Evolutionary conservation across 2,888 invertebrate species (phyloP).

Genomic region (Hyposoter didymator): DNA sequence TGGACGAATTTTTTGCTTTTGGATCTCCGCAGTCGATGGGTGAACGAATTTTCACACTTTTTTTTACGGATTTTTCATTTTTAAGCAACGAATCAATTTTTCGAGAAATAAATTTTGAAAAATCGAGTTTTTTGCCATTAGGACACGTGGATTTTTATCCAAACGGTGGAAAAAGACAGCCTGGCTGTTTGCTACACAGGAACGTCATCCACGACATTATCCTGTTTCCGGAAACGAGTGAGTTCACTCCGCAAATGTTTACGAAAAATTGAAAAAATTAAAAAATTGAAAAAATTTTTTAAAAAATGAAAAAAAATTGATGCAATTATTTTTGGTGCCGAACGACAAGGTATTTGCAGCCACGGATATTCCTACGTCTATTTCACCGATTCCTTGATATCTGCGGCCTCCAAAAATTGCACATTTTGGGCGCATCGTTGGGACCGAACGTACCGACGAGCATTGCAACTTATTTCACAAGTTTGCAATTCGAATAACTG

Average conservation of each 20-base stretch:
- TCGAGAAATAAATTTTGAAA: neutral
- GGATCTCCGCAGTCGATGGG: constrained; percentile 87
- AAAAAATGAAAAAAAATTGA: constrained; percentile 75
- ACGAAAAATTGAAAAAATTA: neutral
- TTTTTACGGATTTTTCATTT: neutral
- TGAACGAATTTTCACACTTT: too few relatives aligned
- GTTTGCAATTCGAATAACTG: constrained; percentile 84
- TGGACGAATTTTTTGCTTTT: constrained; percentile 86
- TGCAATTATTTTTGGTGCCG: constrained; percentile 81
- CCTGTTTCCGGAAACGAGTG: constrained; percentile 83
- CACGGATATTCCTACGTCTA: constrained; percentile 87
- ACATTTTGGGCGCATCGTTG: constrained; percentile 86
- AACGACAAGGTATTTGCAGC: constrained; percentile 86
- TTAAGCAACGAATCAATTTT: neutral
- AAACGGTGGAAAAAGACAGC: constrained; percentile 89
- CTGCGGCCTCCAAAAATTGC: constrained; percentile 83
- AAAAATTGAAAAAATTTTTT: neutral
- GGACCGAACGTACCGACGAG: constrained; percentile 85
- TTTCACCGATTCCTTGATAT: constrained; percentile 86
- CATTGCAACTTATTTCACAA: constrained; percentile 83
- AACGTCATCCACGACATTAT: constrained; percentile 80
- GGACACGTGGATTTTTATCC: constrained; percentile 89
- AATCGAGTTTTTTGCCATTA: constrained; percentile 70
- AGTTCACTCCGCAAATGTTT: constrained; percentile 71
- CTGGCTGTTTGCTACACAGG: constrained; percentile 86